These are phyloP conservation scores for Lophochroa leadbeateri DNA, from an alignment of 2,113 vertebrate species.

Conservation along the genomic window DNA sequence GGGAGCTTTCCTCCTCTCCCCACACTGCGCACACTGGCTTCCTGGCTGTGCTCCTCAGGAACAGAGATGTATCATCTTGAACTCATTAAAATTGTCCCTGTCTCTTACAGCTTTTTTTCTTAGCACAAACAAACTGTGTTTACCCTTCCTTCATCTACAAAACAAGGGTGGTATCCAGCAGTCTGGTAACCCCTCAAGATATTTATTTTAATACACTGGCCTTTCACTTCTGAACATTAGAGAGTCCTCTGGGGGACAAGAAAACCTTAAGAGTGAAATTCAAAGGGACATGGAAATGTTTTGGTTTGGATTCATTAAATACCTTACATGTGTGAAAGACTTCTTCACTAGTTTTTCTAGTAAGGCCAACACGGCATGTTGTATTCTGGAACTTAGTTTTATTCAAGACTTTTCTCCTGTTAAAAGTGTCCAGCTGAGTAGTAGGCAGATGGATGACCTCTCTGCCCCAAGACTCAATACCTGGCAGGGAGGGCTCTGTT, in stretches of 20 bases:
- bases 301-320: neutral
- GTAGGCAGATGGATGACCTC: neutral
- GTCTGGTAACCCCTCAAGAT: neutral
- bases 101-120: neutral
- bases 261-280: slow-evolving; percentile 13
- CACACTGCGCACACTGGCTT: fast-evolving
- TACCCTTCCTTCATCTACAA: neutral
- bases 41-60: neutral
- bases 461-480: neutral
- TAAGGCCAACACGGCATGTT: fast-evolving
- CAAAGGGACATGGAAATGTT: neutral
- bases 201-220: slow-evolving; percentile 19
- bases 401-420: neutral
- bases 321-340: neutral
- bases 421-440: neutral
- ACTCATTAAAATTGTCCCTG: neutral
- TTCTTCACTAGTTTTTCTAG: neutral
- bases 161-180: neutral
- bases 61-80: neutral
- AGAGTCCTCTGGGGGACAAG: neutral
- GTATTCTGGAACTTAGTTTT: neutral
- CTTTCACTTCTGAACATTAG: slow-evolving; percentile 11
- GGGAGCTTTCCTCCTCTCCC: neutral
- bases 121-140: neutral
- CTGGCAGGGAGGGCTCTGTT: neutral